Percentiles rank a stretch among this genome's conserved stretches.
Evolutionary conservation across 2,113 vertebrate genomes (phyloP).

Genomic region (Epinephelus moara): DNA sequence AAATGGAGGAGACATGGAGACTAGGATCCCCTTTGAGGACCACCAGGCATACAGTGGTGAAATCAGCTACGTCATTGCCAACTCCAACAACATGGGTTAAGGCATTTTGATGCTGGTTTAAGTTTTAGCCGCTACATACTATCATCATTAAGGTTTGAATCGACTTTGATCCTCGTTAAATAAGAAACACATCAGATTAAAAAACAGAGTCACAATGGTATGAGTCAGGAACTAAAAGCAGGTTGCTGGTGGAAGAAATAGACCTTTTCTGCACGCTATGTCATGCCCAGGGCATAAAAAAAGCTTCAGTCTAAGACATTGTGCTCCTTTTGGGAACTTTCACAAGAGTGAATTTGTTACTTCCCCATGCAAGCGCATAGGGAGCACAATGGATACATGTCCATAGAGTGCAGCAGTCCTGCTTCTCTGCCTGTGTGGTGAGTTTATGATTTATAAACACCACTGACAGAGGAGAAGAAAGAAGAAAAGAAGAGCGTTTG

Average conservation of each 20-base stretch:
- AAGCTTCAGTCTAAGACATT: background rate
- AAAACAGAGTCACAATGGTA: background rate
- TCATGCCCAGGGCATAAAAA: background rate
- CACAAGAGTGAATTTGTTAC: slow-evolving; percentile 23
- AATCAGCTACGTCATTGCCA: background rate
- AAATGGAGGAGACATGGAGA: background rate
- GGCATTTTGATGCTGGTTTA: background rate
- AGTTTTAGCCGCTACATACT: background rate
- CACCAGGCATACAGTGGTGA: background rate
- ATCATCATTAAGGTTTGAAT: background rate
- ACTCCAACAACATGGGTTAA: background rate
- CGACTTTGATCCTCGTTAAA: background rate
- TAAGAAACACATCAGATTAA: background rate
- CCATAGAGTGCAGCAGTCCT: slow-evolving; percentile 20
- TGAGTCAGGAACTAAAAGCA: background rate
- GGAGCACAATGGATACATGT: slow-evolving; percentile 25
- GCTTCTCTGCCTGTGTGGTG: slow-evolving; percentile 43
- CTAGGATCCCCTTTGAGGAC: background rate
- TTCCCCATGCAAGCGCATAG: background rate
- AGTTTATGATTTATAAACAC: slow-evolving; percentile 66
- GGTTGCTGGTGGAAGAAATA: slow-evolving; percentile 1
- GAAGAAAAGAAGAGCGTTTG: slow-evolving; percentile 47
- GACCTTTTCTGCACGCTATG: background rate
- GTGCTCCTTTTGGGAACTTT: slow-evolving; percentile 15
- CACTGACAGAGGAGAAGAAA: slow-evolving; percentile 53